Evolutionary conservation across 2,797 vertebrate species (phyloP).

Genomic region (Balearica regulorum): DNA sequence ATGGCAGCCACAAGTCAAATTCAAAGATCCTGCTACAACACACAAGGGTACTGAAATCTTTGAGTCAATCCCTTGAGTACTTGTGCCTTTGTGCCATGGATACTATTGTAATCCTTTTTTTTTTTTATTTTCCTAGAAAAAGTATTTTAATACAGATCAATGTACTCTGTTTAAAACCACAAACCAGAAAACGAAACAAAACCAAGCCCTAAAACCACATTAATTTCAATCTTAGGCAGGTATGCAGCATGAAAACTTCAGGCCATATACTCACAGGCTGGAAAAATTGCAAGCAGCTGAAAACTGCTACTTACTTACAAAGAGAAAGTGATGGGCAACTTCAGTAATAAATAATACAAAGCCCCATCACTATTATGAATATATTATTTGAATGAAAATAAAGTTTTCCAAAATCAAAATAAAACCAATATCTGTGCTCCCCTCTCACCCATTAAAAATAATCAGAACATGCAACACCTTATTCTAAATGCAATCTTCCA

Average conservation of each 20-base stretch:
- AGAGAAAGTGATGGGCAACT: background rate
- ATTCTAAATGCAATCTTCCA: conserved; percentile 30
- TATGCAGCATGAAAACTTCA: background rate
- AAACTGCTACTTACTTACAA: background rate
- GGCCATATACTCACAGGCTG: background rate
- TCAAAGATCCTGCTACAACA: background rate
- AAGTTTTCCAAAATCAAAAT: background rate
- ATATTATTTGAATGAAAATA: background rate
- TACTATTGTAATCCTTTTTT: background rate
- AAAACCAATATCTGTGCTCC: background rate
- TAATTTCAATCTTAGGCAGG: background rate
- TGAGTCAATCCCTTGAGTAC: background rate
- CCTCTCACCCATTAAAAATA: background rate
- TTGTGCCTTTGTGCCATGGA: background rate
- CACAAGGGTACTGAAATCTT: background rate
- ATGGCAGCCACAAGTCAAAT: background rate
- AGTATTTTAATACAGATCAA: background rate
- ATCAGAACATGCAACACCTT: background rate
- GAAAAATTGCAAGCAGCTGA: background rate
- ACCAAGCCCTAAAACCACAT: background rate
- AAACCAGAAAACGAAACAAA: background rate
- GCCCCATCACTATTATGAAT: background rate
- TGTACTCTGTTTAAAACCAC: background rate
- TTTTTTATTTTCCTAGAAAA: background rate
- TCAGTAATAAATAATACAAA: background rate